Evolutionary conservation across 2,797 vertebrate genomes (phyloP), one percentile per base, ranked within the genome.

Genomic region (Pipistrellus nathusii): DNA sequence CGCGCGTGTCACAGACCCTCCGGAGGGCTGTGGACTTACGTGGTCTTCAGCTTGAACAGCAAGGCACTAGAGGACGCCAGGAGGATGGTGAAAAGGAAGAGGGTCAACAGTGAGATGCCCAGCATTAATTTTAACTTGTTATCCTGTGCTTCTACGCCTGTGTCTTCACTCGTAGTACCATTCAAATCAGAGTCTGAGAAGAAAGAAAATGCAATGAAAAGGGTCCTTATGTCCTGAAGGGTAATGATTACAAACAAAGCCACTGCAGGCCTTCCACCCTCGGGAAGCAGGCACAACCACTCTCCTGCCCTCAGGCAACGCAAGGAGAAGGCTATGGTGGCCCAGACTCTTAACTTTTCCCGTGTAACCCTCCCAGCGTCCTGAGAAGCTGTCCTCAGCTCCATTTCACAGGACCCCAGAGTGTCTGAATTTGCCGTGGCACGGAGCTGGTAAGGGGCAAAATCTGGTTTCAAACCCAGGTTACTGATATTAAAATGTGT

Each of bases 111-210:
- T 0, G 94, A 85, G 64, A 96, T 51, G 32, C 51, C 84, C 81
- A 97, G 25, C 68, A 86, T 86, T 78, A 90, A 0, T 18, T 59
- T 96, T 72, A 84, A 21, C 84, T 95, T 94, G 32, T 73, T 0
- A 4, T 89, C 30, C 76, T 96, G 68, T 32, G 71, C 11, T 2
- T 6, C n/a, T 20, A 4, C 32, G 25, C 21, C 5, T 32, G 38
- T 38, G 4, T 38, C 44, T 81, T 53, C 25, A 7, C 0, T 44
- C 2, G 23, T 64, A 25, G 0, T 41, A 41, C 38, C 0, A 0
- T 69, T 75, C 55, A 96, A 0, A 72, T 97, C 96, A 72, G 94
- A 96, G 4, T 0, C 96, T 97, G 57, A 76, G 80, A 91, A 48
- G 55, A 96, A 53, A 96, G 69, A 71, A 85, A 91, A 87, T 23